Conservation (phyloP, 2,797 vertebrate genomes). For the Lindbergichthys nudifrons region DNA sequence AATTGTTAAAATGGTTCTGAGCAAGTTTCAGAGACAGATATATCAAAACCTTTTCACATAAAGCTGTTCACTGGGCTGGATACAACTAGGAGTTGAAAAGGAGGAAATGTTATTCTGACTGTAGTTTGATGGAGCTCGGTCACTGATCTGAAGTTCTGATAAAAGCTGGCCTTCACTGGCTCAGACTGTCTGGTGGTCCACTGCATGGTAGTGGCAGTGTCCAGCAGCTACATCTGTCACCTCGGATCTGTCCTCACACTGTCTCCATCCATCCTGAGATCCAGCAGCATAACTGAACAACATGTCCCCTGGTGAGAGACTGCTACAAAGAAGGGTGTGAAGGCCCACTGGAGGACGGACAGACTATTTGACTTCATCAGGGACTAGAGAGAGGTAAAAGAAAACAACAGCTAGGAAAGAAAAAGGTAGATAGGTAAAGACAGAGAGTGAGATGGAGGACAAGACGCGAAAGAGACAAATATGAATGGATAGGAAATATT, state of each 20-base stretch:
- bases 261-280: conserved; percentile 52
- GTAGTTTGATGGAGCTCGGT: conserved; percentile 1
- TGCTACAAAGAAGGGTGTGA: conserved; percentile 40
- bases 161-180: background rate
- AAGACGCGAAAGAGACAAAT: conserved; percentile 47
- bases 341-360: conserved; percentile 34
- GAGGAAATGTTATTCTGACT: background rate
- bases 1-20: too few species aligned
- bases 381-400: background rate
- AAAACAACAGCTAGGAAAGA: background rate
- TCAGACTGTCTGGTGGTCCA: conserved; percentile 17
- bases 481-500: conserved; percentile 41
- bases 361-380: conserved; percentile 40
- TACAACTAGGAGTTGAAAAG: background rate
- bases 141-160: conserved; percentile 6
- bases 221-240: conserved; percentile 57
- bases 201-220: conserved; percentile 33
- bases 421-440: background rate
- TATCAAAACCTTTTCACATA: background rate
- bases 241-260: conserved; percentile 46
- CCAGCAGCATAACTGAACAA: conserved; percentile 55
- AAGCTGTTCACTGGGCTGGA: background rate
- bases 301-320: conserved; percentile 43
- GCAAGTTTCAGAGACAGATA: background rate
- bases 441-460: conserved; percentile 27